Evolutionary conservation across 2,888 invertebrate species (phyloP).

Genomic region (Drosophila demipolita): DNA sequence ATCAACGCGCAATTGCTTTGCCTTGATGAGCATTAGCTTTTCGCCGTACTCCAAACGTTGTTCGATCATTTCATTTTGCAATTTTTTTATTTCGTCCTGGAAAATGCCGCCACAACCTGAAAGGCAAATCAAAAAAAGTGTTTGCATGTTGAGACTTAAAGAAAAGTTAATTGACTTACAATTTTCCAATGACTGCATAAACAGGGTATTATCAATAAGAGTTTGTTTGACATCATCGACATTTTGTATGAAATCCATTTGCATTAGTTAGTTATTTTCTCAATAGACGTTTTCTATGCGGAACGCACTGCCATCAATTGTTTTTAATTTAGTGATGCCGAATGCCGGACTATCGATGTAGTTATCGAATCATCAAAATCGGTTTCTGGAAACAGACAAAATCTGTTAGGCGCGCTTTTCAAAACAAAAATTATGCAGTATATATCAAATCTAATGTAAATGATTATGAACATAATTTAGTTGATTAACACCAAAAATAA

Average conservation of each 20-base stretch:
- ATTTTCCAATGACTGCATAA: conserved; percentile 6
- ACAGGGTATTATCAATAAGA: neutral
- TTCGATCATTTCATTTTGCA: neutral
- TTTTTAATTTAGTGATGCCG: neutral
- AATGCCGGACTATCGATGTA: neutral
- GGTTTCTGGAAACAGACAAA: neutral
- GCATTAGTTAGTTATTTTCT: neutral
- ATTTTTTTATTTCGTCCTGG: conserved; percentile 1
- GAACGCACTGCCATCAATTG: neutral
- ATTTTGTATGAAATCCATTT: neutral
- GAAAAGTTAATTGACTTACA: neutral
- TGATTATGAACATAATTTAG: neutral
- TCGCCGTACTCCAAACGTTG: neutral
- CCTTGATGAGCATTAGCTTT: conserved; percentile 1
- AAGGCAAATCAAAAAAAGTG: neutral
- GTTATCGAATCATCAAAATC: neutral
- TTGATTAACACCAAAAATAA: neutral
- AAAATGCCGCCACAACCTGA: conserved; percentile 1
- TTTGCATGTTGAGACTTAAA: neutral
- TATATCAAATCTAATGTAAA: neutral
- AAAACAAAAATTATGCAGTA: neutral
- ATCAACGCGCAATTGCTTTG: neutral
- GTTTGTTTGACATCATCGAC: conserved; percentile 2
- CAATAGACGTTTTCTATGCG: neutral
- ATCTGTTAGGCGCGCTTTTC: neutral